Conservation (phyloP, 2,113 vertebrate genomes). For the Perca fluviatilis region DNA sequence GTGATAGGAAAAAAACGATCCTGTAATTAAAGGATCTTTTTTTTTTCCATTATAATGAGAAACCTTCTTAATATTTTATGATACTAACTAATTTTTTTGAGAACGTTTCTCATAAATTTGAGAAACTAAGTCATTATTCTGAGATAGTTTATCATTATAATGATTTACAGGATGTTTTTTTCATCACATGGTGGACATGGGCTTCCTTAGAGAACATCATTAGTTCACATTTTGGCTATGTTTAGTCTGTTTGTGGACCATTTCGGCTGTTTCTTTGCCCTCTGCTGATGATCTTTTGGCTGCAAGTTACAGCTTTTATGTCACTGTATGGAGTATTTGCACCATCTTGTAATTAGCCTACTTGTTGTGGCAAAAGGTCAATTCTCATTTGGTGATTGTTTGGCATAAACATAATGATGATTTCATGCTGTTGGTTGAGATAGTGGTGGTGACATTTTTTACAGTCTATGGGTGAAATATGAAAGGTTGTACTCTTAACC, state of each 20-base stretch:
- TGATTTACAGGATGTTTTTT: too few relatives aligned
- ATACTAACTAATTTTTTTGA: too few relatives aligned
- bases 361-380: background rate
- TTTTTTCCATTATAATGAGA: too few relatives aligned
- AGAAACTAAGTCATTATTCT: too few relatives aligned
- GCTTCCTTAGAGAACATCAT: background rate
- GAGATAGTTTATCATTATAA: too few relatives aligned
- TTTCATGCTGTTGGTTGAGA: background rate
- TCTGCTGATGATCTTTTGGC: background rate
- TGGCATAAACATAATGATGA: background rate
- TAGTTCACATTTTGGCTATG: background rate
- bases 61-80: too few relatives aligned
- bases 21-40: too few relatives aligned
- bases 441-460: background rate
- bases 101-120: too few relatives aligned
- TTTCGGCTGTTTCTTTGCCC: background rate
- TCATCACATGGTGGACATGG: too few relatives aligned
- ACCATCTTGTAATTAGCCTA: background rate
- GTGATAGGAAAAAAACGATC: too few relatives aligned
- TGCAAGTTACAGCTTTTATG: background rate
- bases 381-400: background rate
- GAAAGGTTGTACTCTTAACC: too few relatives aligned
- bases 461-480: background rate
- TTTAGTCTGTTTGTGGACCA: background rate
- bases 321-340: background rate